Evolutionary conservation across 2,888 invertebrate genomes (phyloP), one percentile per base, ranked within the genome.

Genomic region (Drosophila yooni): DNA sequence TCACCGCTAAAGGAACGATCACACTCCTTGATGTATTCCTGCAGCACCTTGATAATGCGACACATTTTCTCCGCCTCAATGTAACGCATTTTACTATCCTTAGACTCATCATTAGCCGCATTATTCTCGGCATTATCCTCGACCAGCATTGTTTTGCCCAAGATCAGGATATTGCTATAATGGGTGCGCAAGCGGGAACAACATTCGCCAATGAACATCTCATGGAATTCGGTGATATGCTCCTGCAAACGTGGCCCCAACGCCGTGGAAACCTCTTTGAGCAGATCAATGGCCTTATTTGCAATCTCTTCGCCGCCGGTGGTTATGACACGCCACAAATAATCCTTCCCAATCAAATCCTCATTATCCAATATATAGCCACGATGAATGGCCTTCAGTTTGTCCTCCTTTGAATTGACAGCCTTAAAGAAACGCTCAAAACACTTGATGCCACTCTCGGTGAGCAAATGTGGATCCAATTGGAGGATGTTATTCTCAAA

Each of bases 1-100:
- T 99, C 99, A 46, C 97, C 97, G 57, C 96, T 95, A 93, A 96
- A 98, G 79, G 96, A 96, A 86, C 96, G 96, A 94, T 99, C 99
- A 94, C 98, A 99, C 94, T 99, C 98, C 88, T 96, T 97, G 76
- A 99, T 96, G 93, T 99, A 99, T 94, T 99, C 99, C 92, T 97
- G 97, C 91, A 99, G 95, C 91, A 99, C 98, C 94, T 97, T 97
- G 93, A 99, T 95, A 64, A 99, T 97, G 82, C 99, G 95, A 93
- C 97, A 97, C 96, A 99, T 98, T 93, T 97, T 96, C 71, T 96
- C 95, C 8, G 96, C 96, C 92, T 97, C 97, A 15, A 91, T 92
- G 43, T 91, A 90, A 48, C 92, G 91, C 88, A 92, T 88, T 76
- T 92, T 92, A 11, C 88, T 88, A 75, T 93, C 93, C 70, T 92